Conservation (phyloP, 2,797 vertebrate genomes). For the Chelon auratus region DNA sequence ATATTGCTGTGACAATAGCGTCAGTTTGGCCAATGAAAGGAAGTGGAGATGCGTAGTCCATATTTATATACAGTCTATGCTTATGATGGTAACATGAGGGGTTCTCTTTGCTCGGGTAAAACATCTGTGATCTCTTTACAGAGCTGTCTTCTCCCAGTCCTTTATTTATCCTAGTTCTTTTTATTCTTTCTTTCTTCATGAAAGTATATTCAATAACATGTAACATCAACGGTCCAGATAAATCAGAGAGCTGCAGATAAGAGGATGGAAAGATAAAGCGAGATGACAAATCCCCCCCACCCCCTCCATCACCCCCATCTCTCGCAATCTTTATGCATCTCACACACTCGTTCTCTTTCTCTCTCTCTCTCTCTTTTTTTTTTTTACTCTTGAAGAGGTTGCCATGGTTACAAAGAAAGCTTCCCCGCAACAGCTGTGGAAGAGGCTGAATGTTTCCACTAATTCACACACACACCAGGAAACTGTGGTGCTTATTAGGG, state of each 20-base stretch:
- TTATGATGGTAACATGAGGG: too few relatives aligned
- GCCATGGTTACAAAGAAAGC: slow-evolving; percentile 76
- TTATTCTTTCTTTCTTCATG: neutral
- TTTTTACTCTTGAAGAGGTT: slow-evolving; percentile 55
- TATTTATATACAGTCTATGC: too few relatives aligned
- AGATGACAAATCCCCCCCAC: slow-evolving; percentile 30
- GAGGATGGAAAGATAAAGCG: slow-evolving; percentile 22
- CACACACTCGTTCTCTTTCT: neutral
- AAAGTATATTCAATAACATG: neutral
- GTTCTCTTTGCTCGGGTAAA: too few relatives aligned
- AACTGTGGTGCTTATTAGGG: slow-evolving; percentile 22
- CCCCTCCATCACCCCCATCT: neutral
- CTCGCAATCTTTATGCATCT: neutral
- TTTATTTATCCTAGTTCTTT: neutral
- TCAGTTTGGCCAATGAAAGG: too few relatives aligned
- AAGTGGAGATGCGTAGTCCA: too few relatives aligned
- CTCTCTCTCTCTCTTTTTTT: neutral
- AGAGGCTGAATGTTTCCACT: slow-evolving; percentile 42
- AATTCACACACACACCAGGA: slow-evolving; percentile 11
- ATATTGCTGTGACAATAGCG: too few relatives aligned
- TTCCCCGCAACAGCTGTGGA: slow-evolving; percentile 38
- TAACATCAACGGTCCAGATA: neutral
- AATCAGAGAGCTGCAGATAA: neutral
- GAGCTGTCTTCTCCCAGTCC: neutral
- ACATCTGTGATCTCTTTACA: neutral